These are phyloP conservation scores for Dichetophora obliterata DNA, from an alignment of 2,888 invertebrate genomes.

Conservation along the genomic window DNA sequence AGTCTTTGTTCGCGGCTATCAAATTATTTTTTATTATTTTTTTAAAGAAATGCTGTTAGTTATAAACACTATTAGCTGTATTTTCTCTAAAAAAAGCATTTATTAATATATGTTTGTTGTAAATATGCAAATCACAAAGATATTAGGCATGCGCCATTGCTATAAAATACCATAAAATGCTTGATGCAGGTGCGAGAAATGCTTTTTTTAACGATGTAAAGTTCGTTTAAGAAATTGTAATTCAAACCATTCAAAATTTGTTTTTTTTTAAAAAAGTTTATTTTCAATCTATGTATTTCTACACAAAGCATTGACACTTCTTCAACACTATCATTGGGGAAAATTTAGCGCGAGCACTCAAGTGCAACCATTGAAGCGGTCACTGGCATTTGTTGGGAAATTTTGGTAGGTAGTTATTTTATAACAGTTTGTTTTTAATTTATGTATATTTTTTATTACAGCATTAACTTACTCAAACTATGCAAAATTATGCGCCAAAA, in stretches of 20 bases:
- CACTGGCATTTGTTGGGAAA: conserved; percentile 19
- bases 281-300: not conserved
- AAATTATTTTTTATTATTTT: too few species aligned
- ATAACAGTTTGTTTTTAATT: not conserved
- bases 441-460: not conserved
- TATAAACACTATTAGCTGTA: too few species aligned
- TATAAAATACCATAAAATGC: too few species aligned
- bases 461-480: not conserved
- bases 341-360: not conserved
- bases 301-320: conserved; percentile 14
- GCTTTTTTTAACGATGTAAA: not conserved
- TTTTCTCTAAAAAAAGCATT: too few species aligned
- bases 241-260: not conserved
- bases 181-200: not conserved
- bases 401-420: not conserved
- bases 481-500: not conserved
- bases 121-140: too few species aligned
- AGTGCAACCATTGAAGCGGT: conserved; percentile 20
- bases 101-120: too few species aligned
- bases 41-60: too few species aligned
- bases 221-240: too few species aligned
- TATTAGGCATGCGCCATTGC: too few species aligned
- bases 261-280: not conserved
- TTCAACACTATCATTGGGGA: not conserved
- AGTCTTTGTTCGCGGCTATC: too few species aligned